Base-by-base conservation (phyloP, 2,888 invertebrate species). In the Elaeidobius kamerunicus region DNA sequence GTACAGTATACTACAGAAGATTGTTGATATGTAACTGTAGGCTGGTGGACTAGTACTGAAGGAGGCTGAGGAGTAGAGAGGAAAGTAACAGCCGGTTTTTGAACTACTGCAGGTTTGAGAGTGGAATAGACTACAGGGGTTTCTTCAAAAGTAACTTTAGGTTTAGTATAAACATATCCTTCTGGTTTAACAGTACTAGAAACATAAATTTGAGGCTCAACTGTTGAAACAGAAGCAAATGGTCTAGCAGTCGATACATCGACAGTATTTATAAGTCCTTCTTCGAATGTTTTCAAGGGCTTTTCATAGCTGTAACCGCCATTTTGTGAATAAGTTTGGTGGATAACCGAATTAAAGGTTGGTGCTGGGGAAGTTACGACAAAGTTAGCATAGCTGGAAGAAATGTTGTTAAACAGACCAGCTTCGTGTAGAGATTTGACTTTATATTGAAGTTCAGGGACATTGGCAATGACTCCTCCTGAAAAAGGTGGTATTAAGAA, bases 291-390 rank as follows among this genome's bases (percentile, higher is more conserved):
- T 7, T 60, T 58, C 9, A 42, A 60, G 15, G 69, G 68, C 60
- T 70, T 68, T 1, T 64, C 60, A 55, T 74, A 75, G 17, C 67
- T 63, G 53, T 74, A 75, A 16, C 73, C 73, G 30, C 73, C 60
- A 19, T 44, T 41, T 41, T 55, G 41, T 5, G 43, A 18, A 40
- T 46, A 47, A 34, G 34, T 39, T 52, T 52, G 55, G 20, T 38
- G 38, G 16, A 28, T 16, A 30, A n/a, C 30, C n/a, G 16, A 9
- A 19, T 42, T 38, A 9, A 34, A 2, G 6, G 34, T 20, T n/a
- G 28, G 15, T 11, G 23, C 19, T 23, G 65, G 63, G 15, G 64
- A 64, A 9, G 62, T 56, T 14, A 62, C 59, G 7, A 60, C 60
- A 36, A 60, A 50, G 38, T 63, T 63, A 9, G 61, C 52, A 20